Evolutionary conservation across 2,888 invertebrate genomes (phyloP).

Genomic region (Standfussiana lucernea): DNA sequence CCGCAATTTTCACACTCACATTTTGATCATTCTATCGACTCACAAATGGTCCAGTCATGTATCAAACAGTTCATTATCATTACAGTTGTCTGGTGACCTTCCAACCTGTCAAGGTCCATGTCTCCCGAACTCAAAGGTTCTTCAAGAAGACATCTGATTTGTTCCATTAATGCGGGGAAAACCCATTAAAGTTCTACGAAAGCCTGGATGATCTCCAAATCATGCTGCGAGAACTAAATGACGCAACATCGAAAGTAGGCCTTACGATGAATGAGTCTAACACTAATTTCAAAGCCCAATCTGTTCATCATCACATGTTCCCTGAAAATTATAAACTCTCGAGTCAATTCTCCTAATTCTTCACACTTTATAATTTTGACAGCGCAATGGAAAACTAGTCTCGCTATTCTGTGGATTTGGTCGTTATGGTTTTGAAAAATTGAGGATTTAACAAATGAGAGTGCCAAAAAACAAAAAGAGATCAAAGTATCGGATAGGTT

Average conservation of each 20-base stretch:
- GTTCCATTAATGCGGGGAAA: conserved; percentile 20
- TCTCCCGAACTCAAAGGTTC: neutral
- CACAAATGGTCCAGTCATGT: neutral
- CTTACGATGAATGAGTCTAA: conserved; percentile 26
- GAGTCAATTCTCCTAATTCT: neutral
- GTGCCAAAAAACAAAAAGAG: neutral
- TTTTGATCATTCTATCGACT: neutral
- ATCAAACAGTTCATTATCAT: neutral
- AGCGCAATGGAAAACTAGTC: conserved; percentile 3
- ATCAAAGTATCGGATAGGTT: conserved; percentile 5
- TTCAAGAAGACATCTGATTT: conserved; percentile 6
- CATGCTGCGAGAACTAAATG: conserved; percentile 34
- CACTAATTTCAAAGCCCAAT: conserved; percentile 6
- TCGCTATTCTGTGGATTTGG: neutral
- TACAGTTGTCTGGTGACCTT: neutral
- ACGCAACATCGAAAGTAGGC: conserved; percentile 35
- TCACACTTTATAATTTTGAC: neutral
- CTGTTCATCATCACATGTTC: conserved; percentile 24
- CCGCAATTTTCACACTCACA: neutral
- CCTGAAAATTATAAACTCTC: conserved; percentile 4
- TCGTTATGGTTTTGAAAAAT: neutral
- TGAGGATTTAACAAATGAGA: neutral
- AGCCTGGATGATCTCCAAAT: conserved; percentile 56
- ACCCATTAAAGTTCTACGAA: conserved; percentile 44
- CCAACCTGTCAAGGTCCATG: neutral